Evolutionary conservation across 2,888 invertebrate species (phyloP), one percentile per base, ranked within the genome.

Genomic region (Tortrix viridana): DNA sequence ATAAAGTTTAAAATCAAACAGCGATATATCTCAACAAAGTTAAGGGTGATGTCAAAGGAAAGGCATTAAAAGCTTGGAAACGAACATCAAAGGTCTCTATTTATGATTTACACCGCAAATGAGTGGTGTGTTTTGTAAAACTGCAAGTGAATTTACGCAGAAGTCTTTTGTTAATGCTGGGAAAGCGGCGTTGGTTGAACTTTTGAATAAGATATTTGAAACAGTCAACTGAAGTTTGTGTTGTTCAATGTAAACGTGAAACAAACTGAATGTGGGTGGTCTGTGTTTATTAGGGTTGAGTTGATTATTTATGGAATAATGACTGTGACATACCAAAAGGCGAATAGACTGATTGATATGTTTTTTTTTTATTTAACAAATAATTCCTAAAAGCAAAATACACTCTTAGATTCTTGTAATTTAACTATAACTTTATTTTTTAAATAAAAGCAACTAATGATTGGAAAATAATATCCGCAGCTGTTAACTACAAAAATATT

Each of bases 21-120:
- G 12, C 43, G 14, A 23, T 18, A 48, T 47, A 60, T 55, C 43
- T 57, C 59, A 67, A 71, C 74, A 77, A 77, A 79, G 77, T 81
- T 74, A 74, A 72, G 67, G 69, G 70, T 68, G 49, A 65, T 57
- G 74, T 76, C 81, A 81, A 80, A 81, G 74, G 74, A 72, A 71
- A 75, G 72, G 72, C 75, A 76, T 75, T 72, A 77, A 75, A 73
- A 74, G 61, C 70, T 69, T 68, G 63, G 71, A 76, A 73, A 76
- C 69, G 71, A 70, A 79, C 77, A 80, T 83, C 82, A 84, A 82
- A 83, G 82, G 67, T 59, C 50, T 48, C 68, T 73, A 70, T 70
- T 74, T 74, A 75, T 79, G 76, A 79, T 71, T 75, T 74, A 75
- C 72, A 43, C 52, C 53, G 43, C 48, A 53, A 62, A 55, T 55